These are phyloP conservation scores for Cephus cinctus DNA, from an alignment of 1,140 invertebrate genomes.

Conservation along the genomic window DNA sequence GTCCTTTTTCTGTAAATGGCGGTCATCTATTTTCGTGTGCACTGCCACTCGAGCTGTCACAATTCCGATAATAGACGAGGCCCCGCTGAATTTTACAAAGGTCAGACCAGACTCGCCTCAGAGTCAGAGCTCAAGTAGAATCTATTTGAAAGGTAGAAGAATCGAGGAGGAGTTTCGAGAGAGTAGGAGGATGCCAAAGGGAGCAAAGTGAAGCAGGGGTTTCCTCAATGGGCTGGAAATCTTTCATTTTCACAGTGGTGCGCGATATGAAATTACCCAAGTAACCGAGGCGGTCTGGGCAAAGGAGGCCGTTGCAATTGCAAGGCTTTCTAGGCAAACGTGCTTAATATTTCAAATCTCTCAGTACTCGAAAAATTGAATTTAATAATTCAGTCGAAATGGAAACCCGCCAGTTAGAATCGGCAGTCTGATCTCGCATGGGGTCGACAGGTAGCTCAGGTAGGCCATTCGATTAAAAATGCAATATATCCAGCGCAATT, in stretches of 20 bases:
- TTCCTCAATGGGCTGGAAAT: slow-evolving; percentile 9
- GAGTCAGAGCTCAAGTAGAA: no score
- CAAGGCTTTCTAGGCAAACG: slow-evolving; percentile 28
- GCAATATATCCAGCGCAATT: slow-evolving; percentile 53
- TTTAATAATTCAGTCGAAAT: slow-evolving; percentile 57
- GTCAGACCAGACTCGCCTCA: no score
- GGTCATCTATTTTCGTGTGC: background rate
- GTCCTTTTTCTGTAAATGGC: no score
- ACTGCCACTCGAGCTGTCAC: slow-evolving; percentile 9
- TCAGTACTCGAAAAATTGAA: slow-evolving; percentile 58
- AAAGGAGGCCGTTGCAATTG: slow-evolving; percentile 31
- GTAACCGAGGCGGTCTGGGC: background rate
- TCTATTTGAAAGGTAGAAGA: no score
- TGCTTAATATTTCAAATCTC: slow-evolving; percentile 54
- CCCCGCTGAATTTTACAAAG: slow-evolving; percentile 6
- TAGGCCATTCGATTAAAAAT: slow-evolving; percentile 45
- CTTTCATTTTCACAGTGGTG: slow-evolving; percentile 13
- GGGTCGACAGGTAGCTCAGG: background rate
- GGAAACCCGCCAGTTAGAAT: slow-evolving; percentile 41
- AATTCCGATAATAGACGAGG: slow-evolving; percentile 15
- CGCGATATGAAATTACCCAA: slow-evolving; percentile 15
- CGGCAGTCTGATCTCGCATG: slow-evolving; percentile 12
- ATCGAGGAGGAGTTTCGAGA: no score
- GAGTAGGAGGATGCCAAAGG: no score
- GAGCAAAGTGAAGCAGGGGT: no score